Evolutionary conservation across 2,113 vertebrate genomes (phyloP).

Genomic region (Erythrocercus mccallii): DNA sequence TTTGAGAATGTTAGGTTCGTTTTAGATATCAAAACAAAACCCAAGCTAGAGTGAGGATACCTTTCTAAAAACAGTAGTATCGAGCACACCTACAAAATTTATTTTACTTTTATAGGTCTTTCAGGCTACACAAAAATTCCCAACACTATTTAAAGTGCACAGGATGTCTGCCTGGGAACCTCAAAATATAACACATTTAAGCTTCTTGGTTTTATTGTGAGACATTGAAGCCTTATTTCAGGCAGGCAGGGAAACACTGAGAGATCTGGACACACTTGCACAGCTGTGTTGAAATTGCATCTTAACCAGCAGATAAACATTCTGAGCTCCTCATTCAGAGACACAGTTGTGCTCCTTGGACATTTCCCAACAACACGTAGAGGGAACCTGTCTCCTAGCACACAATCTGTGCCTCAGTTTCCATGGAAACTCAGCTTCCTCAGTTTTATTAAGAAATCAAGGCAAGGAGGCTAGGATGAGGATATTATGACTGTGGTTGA

Average conservation of each 20-base stretch:
- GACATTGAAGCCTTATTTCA: background rate
- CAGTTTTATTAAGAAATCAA: background rate
- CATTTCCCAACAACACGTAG: background rate
- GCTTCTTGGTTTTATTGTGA: background rate
- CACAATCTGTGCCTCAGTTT: conserved; percentile 60
- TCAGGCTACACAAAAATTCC: background rate
- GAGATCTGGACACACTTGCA: background rate
- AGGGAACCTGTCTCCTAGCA: conserved; percentile 18
- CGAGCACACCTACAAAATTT: background rate
- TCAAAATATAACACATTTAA: conserved; percentile 5
- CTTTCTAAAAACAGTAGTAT: background rate
- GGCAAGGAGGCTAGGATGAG: background rate
- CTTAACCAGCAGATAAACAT: conserved; percentile 37
- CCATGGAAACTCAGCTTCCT: conserved; percentile 42
- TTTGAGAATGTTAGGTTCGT: background rate
- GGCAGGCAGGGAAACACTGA: background rate
- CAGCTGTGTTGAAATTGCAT: conserved; percentile 39
- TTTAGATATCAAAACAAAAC: background rate
- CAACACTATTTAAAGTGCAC: background rate
- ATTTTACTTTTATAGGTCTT: background rate
- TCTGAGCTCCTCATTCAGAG: conserved; percentile 4
- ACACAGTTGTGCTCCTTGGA: conserved; percentile 29
- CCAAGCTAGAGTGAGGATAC: background rate
- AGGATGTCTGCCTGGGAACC: background rate
- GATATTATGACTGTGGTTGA: background rate